phyloP scores from a whole-genome alignment of 2,113 vertebrate species.

The Bucco capensis region DNA sequence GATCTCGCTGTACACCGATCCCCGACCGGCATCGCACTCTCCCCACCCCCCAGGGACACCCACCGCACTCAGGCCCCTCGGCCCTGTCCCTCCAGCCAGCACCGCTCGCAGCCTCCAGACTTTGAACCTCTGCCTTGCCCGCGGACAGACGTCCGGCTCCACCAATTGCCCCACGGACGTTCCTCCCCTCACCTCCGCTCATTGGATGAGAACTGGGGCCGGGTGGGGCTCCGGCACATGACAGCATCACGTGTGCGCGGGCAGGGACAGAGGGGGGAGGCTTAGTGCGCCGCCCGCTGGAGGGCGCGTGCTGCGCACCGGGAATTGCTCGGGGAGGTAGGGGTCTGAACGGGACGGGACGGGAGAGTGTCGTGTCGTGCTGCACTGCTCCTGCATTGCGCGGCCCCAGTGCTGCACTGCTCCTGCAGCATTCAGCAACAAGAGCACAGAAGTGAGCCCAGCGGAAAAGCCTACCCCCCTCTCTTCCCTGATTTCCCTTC shows the following conservation, averaged over 20 bases:
- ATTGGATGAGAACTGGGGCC: background rate
- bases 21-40: too few species aligned
- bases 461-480: accelerated
- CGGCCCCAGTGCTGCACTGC: background rate
- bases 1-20: too few species aligned
- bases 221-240: background rate
- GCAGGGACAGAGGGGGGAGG: accelerated
- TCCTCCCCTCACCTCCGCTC: background rate
- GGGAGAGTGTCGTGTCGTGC: too few species aligned
- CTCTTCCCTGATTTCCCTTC: accelerated
- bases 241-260: background rate
- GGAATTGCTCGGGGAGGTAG: background rate
- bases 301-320: background rate
- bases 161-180: background rate
- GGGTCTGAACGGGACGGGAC: too few species aligned
- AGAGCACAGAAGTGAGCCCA: accelerated
- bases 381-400: background rate
- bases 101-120: accelerated
- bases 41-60: background rate
- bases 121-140: accelerated
- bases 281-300: accelerated
- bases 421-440: background rate
- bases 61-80: background rate
- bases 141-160: accelerated
- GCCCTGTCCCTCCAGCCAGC: background rate